Percentiles rank a stretch among this genome's conserved stretches.
These are phyloP conservation scores for Nyctereutes procyonoides DNA, from an alignment of 2,113 vertebrate genomes.

Conservation along the genomic window DNA sequence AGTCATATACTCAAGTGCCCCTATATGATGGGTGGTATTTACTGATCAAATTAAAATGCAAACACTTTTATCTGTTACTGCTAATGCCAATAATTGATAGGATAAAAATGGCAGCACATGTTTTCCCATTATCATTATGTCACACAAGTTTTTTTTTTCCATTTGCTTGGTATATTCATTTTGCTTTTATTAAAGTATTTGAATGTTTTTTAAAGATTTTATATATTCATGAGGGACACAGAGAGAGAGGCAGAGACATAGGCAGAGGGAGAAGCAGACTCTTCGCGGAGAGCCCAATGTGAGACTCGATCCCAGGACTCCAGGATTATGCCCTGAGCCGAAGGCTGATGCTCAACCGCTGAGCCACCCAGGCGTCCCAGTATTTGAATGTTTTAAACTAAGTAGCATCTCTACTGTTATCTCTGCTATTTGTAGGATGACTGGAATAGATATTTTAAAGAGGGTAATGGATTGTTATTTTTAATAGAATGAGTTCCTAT, in stretches of 20 bases:
- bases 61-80: not conserved
- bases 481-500: not conserved
- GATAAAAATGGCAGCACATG: not conserved
- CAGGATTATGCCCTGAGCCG: too few relatives aligned
- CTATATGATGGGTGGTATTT: not conserved
- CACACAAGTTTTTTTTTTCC: not conserved
- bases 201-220: not conserved
- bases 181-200: not conserved
- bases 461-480: not conserved
- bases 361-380: not conserved
- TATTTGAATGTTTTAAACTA: conserved; percentile 17
- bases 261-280: too few relatives aligned
- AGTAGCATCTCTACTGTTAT: not conserved
- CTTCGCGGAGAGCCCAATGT: too few relatives aligned
- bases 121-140: not conserved
- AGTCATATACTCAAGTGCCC: not conserved
- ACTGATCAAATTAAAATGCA: not conserved
- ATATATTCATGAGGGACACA: too few relatives aligned
- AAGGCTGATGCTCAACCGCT: too few relatives aligned
- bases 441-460: not conserved
- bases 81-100: not conserved
- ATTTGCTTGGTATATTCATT: not conserved
- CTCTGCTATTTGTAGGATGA: not conserved
- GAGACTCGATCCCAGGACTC: too few relatives aligned
- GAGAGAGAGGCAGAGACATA: too few relatives aligned